Conservation (phyloP, 2,888 invertebrate species). For the Trissoscelio sp. region DNA sequence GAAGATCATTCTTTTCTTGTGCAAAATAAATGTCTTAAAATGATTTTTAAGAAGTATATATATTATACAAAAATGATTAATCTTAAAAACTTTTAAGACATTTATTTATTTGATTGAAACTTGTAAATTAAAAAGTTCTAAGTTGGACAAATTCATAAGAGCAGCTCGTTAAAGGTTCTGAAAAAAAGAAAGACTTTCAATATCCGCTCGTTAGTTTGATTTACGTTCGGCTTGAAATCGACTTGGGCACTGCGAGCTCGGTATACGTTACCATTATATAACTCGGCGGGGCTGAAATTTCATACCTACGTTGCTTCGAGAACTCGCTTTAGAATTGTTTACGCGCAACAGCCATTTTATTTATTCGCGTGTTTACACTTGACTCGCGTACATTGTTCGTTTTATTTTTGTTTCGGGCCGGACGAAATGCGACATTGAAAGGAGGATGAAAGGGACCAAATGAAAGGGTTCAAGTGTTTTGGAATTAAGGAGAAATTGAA, state of each 20-base stretch:
- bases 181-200: background rate
- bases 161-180: too few relatives aligned
- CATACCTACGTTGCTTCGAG: background rate
- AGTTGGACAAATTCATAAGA: too few relatives aligned
- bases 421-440: constrained; percentile 32
- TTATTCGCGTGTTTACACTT: constrained; percentile 32
- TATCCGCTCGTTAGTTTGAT: constrained; percentile 3
- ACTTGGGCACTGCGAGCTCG: background rate
- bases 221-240: background rate
- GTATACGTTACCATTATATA: background rate
- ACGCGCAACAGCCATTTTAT: constrained; percentile 23
- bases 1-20: background rate
- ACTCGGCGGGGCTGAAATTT: constrained; percentile 3
- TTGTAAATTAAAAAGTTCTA: too few relatives aligned
- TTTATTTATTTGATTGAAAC: too few relatives aligned
- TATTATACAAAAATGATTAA: too few relatives aligned
- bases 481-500: constrained; percentile 60
- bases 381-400: background rate
- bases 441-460: constrained; percentile 15
- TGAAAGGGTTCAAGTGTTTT: constrained; percentile 39
- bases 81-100: too few relatives aligned
- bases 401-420: background rate
- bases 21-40: too few relatives aligned
- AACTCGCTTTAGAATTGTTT: constrained; percentile 26
- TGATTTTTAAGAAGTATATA: too few relatives aligned